Evolutionary conservation across 2,113 vertebrate species (phyloP), one percentile per base, ranked within the genome.

Genomic region (Microtus pennsylvanicus): DNA sequence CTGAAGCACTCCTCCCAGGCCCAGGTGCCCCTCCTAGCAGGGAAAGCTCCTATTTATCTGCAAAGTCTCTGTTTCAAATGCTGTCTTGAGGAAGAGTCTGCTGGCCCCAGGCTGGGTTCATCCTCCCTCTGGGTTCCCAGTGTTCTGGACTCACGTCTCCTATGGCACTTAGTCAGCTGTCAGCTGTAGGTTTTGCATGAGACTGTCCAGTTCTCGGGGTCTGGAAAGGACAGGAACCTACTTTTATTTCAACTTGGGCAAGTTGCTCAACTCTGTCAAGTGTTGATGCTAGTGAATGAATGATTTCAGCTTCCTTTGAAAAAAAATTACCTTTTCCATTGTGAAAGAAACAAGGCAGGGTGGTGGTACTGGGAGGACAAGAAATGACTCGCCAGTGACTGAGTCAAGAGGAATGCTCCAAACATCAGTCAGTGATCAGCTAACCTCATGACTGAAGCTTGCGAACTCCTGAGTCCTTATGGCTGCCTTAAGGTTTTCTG

Each of bases 241-340:
- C 1, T 50, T 94, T 83, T 89, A 22, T 89, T 94, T 93, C 22
- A 76, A 76, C 26, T 90, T 75, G 87, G 77, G n/a, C 65, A 88
- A 89, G 52, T 30, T 74, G 7, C 17, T 89, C 76, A 6, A 47
- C 42, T 91, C 92, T 87, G 13, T 86, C 65, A 95, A 86, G 52
- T 93, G 90, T 89, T 63, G 35, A 11, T 65, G 35, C 55, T 94
- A 81, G 76, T 74, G 10, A 94, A 78, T 87, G 52, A 93, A 80
- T 75, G 74, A 67, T 93, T 93, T 94, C n/a, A 47, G 77, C 75
- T 94, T 87, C 42, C 42, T 95, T 90, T 91, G 65, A n/a, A 92
- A 55, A 55, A 86, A 78, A 86, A 93, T 86, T 91, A 88, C 83
- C 89, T 70, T 94, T 61, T 88, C 30, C 89, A 28, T 45, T 85